Evolutionary conservation across 1,140 invertebrate species (phyloP), one percentile per base, ranked within the genome.

Genomic region (Eciton burchellii): DNA sequence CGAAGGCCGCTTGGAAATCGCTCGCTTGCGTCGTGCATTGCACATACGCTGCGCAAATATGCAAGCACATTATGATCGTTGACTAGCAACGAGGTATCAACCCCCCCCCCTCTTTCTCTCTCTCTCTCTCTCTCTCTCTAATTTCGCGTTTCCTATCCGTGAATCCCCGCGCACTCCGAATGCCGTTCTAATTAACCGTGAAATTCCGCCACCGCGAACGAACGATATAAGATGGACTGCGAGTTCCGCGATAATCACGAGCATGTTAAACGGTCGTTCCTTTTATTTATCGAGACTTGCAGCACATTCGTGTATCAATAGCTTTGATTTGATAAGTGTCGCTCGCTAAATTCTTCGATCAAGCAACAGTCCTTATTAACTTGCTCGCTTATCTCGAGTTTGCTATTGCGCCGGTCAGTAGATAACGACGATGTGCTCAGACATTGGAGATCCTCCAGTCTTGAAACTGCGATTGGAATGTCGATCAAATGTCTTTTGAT

Each of bases 11-110:
- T 85, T 77, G 85, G 35, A 77, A 83, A 77, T 82, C 84, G 84
- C 84, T 85, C 79, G 45, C 45, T 47, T 87, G 65, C 84, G 35
- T 81, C 63, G 65, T 79, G 29, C 47, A 76, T 85, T 45, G 84
- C 84, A 74, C 81, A 59, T 29, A 66, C 56, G 83, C 49, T 84
- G 73, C 66, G 66, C 83, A 86, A 86, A 86, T 86, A 85, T 86
- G 54, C 84, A 76, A 65, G 84, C 84, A 70, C 62, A 85, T 86
- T 82, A 86, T 74, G 70, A 43, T 63, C 66, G 70, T 52, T 82
- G 47, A 81, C 57, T 24, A 43, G 43, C 84, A 29, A 29, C 29
- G 6, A 35, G 45, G 12, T 70, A 70, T 70, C 49, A 70, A 79
- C 70, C 52, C 63, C 29, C 19, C 4, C 29, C 14, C 45, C 11